Conservation (phyloP, 2,113 vertebrate species). For the Cheilinus undulatus region DNA sequence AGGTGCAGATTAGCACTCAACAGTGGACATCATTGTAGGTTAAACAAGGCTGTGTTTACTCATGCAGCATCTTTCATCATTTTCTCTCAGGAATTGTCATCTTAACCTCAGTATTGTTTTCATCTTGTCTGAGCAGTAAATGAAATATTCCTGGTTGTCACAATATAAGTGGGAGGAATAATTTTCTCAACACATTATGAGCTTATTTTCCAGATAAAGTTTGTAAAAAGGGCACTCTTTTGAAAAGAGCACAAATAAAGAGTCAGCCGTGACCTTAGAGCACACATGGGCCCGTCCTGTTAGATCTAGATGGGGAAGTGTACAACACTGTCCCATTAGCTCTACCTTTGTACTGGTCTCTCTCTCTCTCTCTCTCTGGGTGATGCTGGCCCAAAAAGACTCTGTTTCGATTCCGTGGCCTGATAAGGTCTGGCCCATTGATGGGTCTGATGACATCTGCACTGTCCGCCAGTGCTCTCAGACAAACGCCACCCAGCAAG, state of each 20-base stretch:
- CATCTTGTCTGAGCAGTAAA: slow-evolving; percentile 2
- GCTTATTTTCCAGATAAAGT: neutral
- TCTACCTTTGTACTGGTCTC: slow-evolving; percentile 80
- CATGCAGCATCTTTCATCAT: slow-evolving; percentile 32
- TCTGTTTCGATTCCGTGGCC: slow-evolving; percentile 76
- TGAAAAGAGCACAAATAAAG: slow-evolving; percentile 52
- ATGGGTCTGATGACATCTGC: slow-evolving; percentile 81
- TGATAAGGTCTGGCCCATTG: slow-evolving; percentile 74
- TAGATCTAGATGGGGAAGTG: slow-evolving; percentile 84
- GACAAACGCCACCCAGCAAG: slow-evolving; percentile 66
- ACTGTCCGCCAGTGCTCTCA: slow-evolving; percentile 74
- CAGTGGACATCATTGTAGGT: slow-evolving; percentile 48
- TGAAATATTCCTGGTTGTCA: neutral
- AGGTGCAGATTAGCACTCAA: slow-evolving; percentile 52
- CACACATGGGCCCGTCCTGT: slow-evolving; percentile 74
- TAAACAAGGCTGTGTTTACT: slow-evolving; percentile 63
- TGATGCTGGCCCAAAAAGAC: slow-evolving; percentile 81
- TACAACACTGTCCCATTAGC: slow-evolving; percentile 83
- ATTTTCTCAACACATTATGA: neutral
- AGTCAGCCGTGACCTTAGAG: slow-evolving; percentile 83
- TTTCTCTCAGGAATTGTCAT: slow-evolving; percentile 25
- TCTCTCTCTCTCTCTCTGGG: slow-evolving; percentile 81
- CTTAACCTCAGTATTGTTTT: slow-evolving; percentile 18
- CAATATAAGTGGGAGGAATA: neutral
- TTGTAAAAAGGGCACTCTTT: slow-evolving; percentile 26